Base-by-base conservation (phyloP, 53 echinoderm and acorn worm species). In the Astropecten irregularis region DNA sequence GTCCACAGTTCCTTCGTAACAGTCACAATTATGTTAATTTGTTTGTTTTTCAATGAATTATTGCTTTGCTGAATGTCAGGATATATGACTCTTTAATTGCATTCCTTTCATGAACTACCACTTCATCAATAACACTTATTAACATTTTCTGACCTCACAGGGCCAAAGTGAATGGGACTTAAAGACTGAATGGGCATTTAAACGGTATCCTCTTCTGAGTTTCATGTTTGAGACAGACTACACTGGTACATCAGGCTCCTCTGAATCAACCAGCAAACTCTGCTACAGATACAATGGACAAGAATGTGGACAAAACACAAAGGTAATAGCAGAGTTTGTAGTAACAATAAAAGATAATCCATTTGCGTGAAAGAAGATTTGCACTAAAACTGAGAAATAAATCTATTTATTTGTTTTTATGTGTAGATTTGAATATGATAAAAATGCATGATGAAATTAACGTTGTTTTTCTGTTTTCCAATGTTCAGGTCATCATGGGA, bases 211-310 rank as follows among this genome's bases (percentile, higher is more conserved):
- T 29, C 42, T 63, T 18, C 36, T 64, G 40, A 85, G 76, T 25
- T 85, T 74, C 52, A 66, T 74, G 31, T 85, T 85, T n/a, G 86
- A 85, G 86, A 74, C 66, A 22, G 76, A 85, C 28, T 85, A 73
- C 33, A 32, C 2, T 13, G 56, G 67, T 3, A 36, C 63, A 29
- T 2, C 53, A 0, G 39, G 64, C 16, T 50, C 60, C 67, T 76
- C 74, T 2, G 53, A 65, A 40, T 61, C 49, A 2, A 85, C 74
- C 27, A 53, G 74, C 76, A 85, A 85, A 49, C 29, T 85, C 35
- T 85, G 86, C 86, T 85, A 85, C 66, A 33, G 76, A 3, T 79
- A 79, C 62, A 79, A 63, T 18, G 86, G 86, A 4, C 9, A 38
- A 1, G 53, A 68, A n/a, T 85, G 86, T 47, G 50, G 68, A 21